Evolutionary conservation across 2,888 invertebrate species (phyloP).

Genomic region (Hofmannophila pseudospretella): DNA sequence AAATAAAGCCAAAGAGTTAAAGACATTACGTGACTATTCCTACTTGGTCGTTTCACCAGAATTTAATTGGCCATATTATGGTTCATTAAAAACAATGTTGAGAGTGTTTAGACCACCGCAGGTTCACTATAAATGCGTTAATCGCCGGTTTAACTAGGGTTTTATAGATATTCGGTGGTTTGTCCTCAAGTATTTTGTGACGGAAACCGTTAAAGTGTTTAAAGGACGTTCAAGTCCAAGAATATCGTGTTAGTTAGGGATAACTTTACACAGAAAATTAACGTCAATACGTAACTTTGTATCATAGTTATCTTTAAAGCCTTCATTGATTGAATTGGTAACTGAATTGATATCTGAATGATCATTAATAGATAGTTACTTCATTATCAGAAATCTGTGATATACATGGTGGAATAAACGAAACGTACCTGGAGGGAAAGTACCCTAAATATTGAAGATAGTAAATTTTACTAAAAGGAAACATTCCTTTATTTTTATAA

Average conservation of each 20-base stretch:
- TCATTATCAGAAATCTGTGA: too few relatives aligned
- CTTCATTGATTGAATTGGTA: too few relatives aligned
- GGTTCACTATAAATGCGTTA: constrained; percentile 53
- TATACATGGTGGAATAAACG: too few relatives aligned
- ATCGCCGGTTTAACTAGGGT: constrained; percentile 48
- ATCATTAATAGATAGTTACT: too few relatives aligned
- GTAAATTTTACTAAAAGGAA: too few relatives aligned
- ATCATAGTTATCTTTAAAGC: too few relatives aligned
- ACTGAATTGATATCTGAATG: too few relatives aligned
- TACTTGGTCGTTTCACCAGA: constrained; percentile 40
- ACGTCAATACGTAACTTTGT: too few relatives aligned
- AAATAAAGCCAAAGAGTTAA: constrained; percentile 32
- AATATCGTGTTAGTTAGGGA: not conserved
- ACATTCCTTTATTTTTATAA: too few relatives aligned
- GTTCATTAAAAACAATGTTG: constrained; percentile 74
- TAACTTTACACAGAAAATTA: too few relatives aligned
- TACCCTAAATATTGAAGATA: too few relatives aligned
- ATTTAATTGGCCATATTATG: constrained; percentile 68
- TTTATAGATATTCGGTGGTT: constrained; percentile 45
- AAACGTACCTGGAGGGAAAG: too few relatives aligned
- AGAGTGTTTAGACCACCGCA: constrained; percentile 54
- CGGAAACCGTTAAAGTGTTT: constrained; percentile 28
- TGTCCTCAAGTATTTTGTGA: constrained; percentile 21
- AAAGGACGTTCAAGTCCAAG: not conserved
- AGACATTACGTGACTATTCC: constrained; percentile 29